Base-by-base conservation (phyloP, 2,888 invertebrate genomes). In the Dugesia japonica region DNA sequence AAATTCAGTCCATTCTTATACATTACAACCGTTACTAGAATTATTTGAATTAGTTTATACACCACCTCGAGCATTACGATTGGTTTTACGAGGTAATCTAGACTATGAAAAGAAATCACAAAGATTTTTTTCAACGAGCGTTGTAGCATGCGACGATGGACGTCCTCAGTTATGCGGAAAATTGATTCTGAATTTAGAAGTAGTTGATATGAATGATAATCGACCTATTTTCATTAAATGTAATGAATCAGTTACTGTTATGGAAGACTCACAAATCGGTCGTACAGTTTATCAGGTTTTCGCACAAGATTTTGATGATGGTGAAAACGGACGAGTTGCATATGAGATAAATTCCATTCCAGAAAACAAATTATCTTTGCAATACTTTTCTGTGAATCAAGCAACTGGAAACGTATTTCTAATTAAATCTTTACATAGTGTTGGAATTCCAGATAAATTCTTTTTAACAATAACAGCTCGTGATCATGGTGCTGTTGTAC, bases 21-120 rank as follows among this genome's bases (percentile, higher is more conserved):
- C 56, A 20, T n/a, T 56, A n/a, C 9, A 56, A 56, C 56, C 56
- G 4, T n/a, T 4, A 7, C n/a, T 56, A 7, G n/a, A n/a, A 9
- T n/a, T 56, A n/a, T 56, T 56, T 56, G 56, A 56, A n/a, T 56
- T 56, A 56, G n/a, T 56, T 4, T 56, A 56, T n/a, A 56, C 56
- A 9, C 56, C 56, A 7, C 56, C 4, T n/a, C 56, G 56, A 1
- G 56, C 23, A 9, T 56, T 56, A n/a, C 56, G n/a, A 7, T n/a
- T 56, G 7, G 56, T 56, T 1, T 56, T 56, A n/a, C 4, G 56
- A 56, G 56, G 56, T 1, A 56, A 56, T 9, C 4, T 56, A 13
- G 56, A 56, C n/a, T 56, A 56, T 23, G 56, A 56, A 56, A 23
- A 20, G 4, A 56, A 56, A n/a, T 56, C n/a, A 56, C 4, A 56